phyloP scores from a whole-genome alignment of 2,888 invertebrate species.

The Euplexia lucipara region DNA sequence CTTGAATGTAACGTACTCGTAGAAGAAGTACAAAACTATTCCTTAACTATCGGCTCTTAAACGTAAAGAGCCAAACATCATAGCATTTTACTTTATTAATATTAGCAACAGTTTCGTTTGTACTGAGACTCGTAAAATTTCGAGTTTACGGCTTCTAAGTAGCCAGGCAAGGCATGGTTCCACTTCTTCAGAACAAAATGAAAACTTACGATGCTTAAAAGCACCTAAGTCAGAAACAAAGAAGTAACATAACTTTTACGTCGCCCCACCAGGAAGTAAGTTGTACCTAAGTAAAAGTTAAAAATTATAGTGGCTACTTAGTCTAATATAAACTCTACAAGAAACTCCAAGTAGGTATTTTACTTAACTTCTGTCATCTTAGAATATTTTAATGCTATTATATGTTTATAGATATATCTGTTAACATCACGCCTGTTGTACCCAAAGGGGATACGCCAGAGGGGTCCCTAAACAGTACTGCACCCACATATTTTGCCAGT shows the following conservation, averaged over 20 bases:
- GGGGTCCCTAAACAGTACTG: too few species aligned
- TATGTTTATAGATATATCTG: conserved; percentile 4
- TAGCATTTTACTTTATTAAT: conserved; percentile 21
- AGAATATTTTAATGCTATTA: conserved; percentile 31
- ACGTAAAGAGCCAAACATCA: conserved; percentile 5
- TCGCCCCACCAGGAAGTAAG: conserved; percentile 47
- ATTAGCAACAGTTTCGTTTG: conserved; percentile 41
- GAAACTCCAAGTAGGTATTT: conserved; percentile 49
- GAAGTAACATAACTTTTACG: conserved; percentile 59
- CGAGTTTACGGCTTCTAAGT: conserved; percentile 46
- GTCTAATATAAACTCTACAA: conserved; percentile 52
- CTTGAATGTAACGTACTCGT: background rate
- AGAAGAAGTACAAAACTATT: conserved; percentile 8
- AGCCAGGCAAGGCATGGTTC: conserved; percentile 16
- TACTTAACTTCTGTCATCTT: conserved; percentile 36
- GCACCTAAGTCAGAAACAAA: conserved; percentile 61
- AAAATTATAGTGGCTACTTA: conserved; percentile 60
- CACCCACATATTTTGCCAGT: too few species aligned
- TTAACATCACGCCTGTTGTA: too few species aligned
- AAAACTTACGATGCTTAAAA: conserved; percentile 62
- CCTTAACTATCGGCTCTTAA: background rate
- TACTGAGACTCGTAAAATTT: conserved; percentile 42
- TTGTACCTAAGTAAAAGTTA: conserved; percentile 54
- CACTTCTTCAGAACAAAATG: conserved; percentile 54
- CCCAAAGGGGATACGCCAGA: too few species aligned